Base-by-base conservation (phyloP, 2,113 vertebrate genomes). In the Sorex fumeus region DNA sequence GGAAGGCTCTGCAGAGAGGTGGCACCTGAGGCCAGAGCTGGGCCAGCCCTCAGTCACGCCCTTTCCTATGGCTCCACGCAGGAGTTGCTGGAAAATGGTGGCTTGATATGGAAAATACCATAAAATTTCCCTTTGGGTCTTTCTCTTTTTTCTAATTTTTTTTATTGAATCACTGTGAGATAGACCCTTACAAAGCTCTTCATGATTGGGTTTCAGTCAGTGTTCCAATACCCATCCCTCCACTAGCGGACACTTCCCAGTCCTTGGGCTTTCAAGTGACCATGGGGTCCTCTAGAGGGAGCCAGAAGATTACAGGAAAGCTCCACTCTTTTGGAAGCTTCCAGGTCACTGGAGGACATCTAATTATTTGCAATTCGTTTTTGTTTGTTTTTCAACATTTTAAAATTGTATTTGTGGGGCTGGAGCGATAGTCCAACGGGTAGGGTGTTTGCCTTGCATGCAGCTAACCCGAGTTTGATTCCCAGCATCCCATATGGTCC, bases 261-360 rank as follows among this genome's bases (percentile, higher is more conserved):
- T 40, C 40, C 21, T 32, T 3, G 45, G 34, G 43, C 66, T 30
- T 27, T 11, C 6, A 7, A 50, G 77, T 10, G n/a, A 16, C n/a
- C 32, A 8, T 32, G 15, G 7, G 4, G 5, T 66, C 87, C 93
- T 78, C 90, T 95, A 88, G 95, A 91, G 95, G 95, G 93, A 84
- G 90, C 94, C 82, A 94, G 47, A 85, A 6, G 34, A 53, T 16
- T 30, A 76, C 23, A 23, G 6, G 32, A 95, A 11, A 75, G 27
- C 28, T 18, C 2, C 30, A 5, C 15, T 9, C 21, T 74, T n/a
- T 0, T 16, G 15, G 2, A 40, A 43, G 5, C 25, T n/a, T 66
- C 7, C 3, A 8, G 1, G 25, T 1, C 40, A 4, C 66, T 36
- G 69, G 12, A 30, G 13, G 9, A 8, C 21, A 60, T 19, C 9